These are phyloP conservation scores for Premnoplex brunnescens DNA, from an alignment of 2,797 vertebrate species.

Conservation along the genomic window DNA sequence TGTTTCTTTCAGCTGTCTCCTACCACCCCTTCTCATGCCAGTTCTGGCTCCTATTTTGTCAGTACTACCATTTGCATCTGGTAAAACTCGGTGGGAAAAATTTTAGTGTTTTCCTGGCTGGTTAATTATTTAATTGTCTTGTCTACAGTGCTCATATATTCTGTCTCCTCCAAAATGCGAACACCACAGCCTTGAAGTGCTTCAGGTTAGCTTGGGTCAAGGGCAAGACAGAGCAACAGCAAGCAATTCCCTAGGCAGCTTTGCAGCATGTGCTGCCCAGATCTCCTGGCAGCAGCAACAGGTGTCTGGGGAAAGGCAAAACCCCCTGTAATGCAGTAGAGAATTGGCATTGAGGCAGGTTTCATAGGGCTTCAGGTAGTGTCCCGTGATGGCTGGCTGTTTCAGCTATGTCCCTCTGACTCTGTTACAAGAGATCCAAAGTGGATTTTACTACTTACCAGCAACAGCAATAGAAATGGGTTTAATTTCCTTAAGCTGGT, in stretches of 20 bases:
- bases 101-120: neutral
- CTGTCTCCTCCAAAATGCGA: neutral
- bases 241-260: neutral
- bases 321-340: neutral
- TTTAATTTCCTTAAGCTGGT: neutral
- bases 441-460: neutral
- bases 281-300: neutral
- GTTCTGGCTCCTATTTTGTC: neutral
- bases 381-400: neutral
- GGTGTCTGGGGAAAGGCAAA: neutral
- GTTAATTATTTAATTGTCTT: neutral
- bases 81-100: neutral
- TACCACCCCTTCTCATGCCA: neutral
- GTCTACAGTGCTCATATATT: neutral
- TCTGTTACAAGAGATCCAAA: rapidly evolving
- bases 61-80: neutral
- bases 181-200: neutral
- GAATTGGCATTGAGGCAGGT: neutral
- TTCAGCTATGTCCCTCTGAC: neutral
- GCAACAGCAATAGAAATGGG: neutral
- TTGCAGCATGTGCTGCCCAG: neutral
- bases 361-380: neutral
- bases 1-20: neutral
- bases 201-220: neutral
- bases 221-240: neutral